Evolutionary conservation across 1,140 invertebrate species (phyloP).

Genomic region (Nixonia krombeini): DNA sequence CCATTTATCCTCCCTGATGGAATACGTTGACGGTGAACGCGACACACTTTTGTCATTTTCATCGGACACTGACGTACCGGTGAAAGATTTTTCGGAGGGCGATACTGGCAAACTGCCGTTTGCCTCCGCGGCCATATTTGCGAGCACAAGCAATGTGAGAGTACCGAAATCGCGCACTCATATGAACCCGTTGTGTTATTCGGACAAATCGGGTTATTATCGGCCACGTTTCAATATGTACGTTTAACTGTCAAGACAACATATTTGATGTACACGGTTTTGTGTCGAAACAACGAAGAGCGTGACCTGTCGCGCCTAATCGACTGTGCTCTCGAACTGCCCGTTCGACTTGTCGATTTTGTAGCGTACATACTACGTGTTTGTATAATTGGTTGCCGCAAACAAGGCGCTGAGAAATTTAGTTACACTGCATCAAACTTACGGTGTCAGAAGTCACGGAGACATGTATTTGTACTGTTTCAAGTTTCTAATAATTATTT

Average conservation of each 20-base stretch:
- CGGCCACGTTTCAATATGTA: not conserved
- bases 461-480: no score
- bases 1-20: slow-evolving; percentile 73
- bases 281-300: slow-evolving; percentile 11
- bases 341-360: slow-evolving; percentile 14
- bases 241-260: slow-evolving; percentile 3
- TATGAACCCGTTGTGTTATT: slow-evolving; percentile 1
- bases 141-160: slow-evolving; percentile 28
- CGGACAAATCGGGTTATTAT: not conserved
- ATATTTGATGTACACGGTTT: not conserved
- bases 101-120: slow-evolving; percentile 71
- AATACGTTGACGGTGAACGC: slow-evolving; percentile 71
- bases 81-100: slow-evolving; percentile 68
- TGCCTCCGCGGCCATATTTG: slow-evolving; percentile 72
- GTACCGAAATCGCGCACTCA: slow-evolving; percentile 22
- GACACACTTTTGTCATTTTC: slow-evolving; percentile 70
- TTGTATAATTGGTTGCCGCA: slow-evolving; percentile 12
- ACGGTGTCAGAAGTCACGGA: no score
- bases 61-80: slow-evolving; percentile 63
- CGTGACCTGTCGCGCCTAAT: slow-evolving; percentile 19
- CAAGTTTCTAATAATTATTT: no score
- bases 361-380: slow-evolving; percentile 15
- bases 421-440: no score
- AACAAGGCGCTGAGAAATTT: no score
- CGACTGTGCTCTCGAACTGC: slow-evolving; percentile 20